A percentile compares a stretch with the other conserved stretches of the same genome.
Evolutionary conservation across 2,888 invertebrate genomes (phyloP).

Genomic region (Fissipunctia ypsillon): DNA sequence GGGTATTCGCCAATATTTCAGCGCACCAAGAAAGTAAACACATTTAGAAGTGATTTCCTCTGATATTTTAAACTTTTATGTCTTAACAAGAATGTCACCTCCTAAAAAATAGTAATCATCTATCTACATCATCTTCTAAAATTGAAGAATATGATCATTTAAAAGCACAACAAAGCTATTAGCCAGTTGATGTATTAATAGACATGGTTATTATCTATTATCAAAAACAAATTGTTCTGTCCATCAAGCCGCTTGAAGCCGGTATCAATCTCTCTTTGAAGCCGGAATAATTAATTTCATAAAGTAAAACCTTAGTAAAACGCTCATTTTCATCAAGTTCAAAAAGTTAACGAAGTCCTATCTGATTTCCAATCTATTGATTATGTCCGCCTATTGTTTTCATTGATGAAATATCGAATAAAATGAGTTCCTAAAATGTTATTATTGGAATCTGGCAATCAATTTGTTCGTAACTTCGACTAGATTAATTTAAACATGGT

Average conservation of each 20-base stretch:
- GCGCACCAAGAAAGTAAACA: too few species aligned
- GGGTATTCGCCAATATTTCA: too few species aligned
- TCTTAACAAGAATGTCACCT: not conserved
- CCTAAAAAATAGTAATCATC: not conserved
- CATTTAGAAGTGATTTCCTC: too few species aligned
- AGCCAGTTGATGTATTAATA: not conserved
- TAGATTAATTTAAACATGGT: constrained; percentile 9
- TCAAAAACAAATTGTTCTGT: constrained; percentile 35
- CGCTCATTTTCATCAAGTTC: constrained; percentile 46
- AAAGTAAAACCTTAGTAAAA: constrained; percentile 44
- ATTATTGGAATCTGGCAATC: constrained; percentile 31
- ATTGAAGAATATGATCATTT: not conserved
- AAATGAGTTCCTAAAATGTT: constrained; percentile 33
- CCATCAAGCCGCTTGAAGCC: constrained; percentile 20
- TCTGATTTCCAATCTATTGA: constrained; percentile 54
- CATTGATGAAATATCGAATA: constrained; percentile 42
- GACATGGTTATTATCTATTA: constrained; percentile 12
- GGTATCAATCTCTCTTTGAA: constrained; percentile 39
- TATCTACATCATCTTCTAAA: not conserved
- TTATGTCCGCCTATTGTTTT: constrained; percentile 50
- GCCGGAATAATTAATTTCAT: constrained; percentile 46
- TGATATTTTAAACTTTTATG: not conserved
- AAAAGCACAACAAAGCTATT: constrained; percentile 13
- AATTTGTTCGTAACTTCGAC: constrained; percentile 30
- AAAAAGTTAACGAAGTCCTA: constrained; percentile 53